Percentiles rank a stretch among this genome's conserved stretches.
Conservation (phyloP, 2,113 vertebrate genomes). For the Agapornis roseicollis region DNA sequence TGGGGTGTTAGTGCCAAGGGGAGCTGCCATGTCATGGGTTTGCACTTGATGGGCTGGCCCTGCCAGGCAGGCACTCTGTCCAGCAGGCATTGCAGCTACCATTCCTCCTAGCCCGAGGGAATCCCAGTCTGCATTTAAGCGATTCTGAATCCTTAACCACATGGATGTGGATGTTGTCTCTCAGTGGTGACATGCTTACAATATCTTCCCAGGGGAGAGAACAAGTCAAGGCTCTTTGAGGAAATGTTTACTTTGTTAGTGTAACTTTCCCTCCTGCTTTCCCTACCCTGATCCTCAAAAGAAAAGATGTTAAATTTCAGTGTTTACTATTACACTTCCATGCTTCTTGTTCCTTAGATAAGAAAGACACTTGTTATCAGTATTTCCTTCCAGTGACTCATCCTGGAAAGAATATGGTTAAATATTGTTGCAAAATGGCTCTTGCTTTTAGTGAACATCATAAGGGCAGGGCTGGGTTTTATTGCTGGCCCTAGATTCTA, state of each 20-base stretch:
- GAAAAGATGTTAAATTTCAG: background rate
- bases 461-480: background rate
- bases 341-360: background rate
- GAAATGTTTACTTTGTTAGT: background rate
- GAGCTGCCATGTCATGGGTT: fast-evolving
- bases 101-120: background rate
- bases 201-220: background rate
- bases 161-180: background rate
- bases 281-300: background rate
- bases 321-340: background rate
- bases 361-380: background rate
- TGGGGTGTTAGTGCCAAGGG: background rate
- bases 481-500: background rate
- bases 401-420: background rate
- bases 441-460: background rate
- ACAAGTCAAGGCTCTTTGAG: background rate
- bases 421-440: background rate
- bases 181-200: background rate
- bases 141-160: background rate
- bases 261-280: background rate
- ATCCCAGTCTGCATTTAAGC: background rate
- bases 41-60: background rate
- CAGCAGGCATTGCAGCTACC: background rate
- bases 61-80: background rate
- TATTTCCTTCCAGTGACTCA: background rate